Percentiles rank a stretch among this genome's conserved stretches.
Evolutionary conservation across 2,113 vertebrate species (phyloP).

Genomic region (Otis tarda): DNA sequence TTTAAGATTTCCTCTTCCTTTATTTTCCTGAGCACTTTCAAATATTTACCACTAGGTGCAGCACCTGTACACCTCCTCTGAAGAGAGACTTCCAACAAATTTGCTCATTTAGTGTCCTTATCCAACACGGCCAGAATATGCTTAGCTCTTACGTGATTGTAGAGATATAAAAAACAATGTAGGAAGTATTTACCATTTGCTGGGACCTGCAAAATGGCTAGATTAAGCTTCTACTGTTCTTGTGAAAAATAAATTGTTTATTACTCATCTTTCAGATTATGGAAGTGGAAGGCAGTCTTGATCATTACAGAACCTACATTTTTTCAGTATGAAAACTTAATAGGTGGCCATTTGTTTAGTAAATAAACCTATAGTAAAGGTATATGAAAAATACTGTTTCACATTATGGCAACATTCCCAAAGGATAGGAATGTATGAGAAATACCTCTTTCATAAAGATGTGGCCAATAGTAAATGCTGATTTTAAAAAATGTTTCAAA

Average conservation of each 20-base stretch:
- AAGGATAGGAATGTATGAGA: not conserved
- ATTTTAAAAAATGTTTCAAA: not conserved
- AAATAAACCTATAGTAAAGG: not conserved
- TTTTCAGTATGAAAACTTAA: not conserved
- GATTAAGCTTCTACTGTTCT: not conserved
- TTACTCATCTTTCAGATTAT: not conserved
- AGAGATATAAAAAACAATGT: not conserved
- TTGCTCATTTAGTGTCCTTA: not conserved
- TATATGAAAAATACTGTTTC: not conserved
- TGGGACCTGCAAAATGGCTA: not conserved
- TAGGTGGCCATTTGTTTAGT: not conserved
- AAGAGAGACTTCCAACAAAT: not conserved
- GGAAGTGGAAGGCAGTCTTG: not conserved
- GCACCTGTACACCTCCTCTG: not conserved
- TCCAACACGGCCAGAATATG: not conserved
- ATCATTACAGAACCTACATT: not conserved
- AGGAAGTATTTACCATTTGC: not conserved
- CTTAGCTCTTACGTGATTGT: not conserved
- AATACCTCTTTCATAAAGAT: not conserved
- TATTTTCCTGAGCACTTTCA: not conserved
- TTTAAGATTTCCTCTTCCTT: not conserved
- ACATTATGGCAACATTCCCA: not conserved
- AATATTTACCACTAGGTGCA: slow-evolving; percentile 34
- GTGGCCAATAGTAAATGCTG: not conserved
- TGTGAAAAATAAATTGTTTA: not conserved